Base-by-base conservation (phyloP, 2,113 vertebrate species). In the Tursiops truncatus region DNA sequence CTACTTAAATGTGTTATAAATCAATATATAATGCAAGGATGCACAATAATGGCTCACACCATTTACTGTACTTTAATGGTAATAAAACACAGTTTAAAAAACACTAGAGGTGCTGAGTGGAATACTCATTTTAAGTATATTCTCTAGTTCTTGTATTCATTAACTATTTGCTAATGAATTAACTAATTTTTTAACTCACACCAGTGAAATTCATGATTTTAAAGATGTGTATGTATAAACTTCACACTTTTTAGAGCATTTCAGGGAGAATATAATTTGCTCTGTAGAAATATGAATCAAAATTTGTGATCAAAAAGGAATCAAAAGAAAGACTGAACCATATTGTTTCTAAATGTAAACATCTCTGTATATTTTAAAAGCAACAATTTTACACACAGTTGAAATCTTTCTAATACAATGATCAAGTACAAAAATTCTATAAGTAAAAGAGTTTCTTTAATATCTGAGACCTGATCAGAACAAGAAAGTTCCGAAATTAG, bases 1-100 rank as follows among this genome's bases (percentile, higher is more conserved):
- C 47, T 86, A 41, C 96, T 95, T 98, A 89, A 96, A 95, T 95
- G 58, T 82, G 79, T 18, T 97, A 62, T 73, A 96, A 97, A 96
- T 83, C 93, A 87, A 87, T 91, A 89, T 28, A 56, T 33, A 56
- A 41, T 79, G 84, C 62, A 60, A 92, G 65, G 63, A 47, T 41
- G 38, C n/a, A 93, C 89, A 82, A 47, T 25, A 94, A 83, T 76
- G 47, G 63, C 82, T 95, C 50, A 28, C 70, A 77, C 77, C 12
- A 85, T 47, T 76, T 77, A 44, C 65, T 85, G 41, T 10, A 36
- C n/a, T 58, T 87, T 80, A 88, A 56, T 10, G 90, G 70, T 56
- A 82, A 79, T 53, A 88, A 53, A 88, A 71, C 79, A 33, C 18
- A 20, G 12, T 73, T 88, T 90, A 5, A 77, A 81, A 94, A 91